Evolutionary conservation across 2,888 invertebrate genomes (phyloP), one percentile per base, ranked within the genome.

Genomic region (Xiphydria camelus): DNA sequence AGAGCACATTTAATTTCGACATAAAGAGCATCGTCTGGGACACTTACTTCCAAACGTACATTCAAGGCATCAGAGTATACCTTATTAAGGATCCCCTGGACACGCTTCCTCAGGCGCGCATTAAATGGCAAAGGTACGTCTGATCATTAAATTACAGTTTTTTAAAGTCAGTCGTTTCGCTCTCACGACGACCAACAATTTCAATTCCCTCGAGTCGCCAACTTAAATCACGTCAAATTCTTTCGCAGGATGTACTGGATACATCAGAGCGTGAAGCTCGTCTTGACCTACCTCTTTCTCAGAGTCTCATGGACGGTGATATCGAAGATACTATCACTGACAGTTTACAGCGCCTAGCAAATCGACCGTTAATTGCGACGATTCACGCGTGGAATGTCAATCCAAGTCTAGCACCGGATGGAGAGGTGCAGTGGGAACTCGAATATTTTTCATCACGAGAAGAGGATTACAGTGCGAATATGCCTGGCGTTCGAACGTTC

Each of bases 81-180:
- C 75, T 94, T 6, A 75, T 93, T 23, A 91, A 92, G 61, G 93
- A 94, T 66, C 87, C 89, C 14, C 69, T 88, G 2, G 85, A 86
- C 0, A 88, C 89, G 0, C 73, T 91, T 41, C 86, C 87, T 0
- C 81, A 84, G 60, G 89, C 80, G 4, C 70, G 72, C 35, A 62
- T 74, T 35, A 77, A 71, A 48, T 76, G 86, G 53, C 81, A 79
- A 51, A 83, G 82, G 70, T 85, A 79, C 57, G 59, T 37, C 52
- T 0, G 39, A 47, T 10, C 67, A 66, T 52, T 57, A 64, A 41
- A 15, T 22, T 10, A 29, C 1, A 5, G 4, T 3, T 14, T n/a
- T n/a, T 4, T 29, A 7, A 29, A 10, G 29, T 14, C 15, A n/a
- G n/a, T n/a, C n/a, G n/a, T n/a, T n/a, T n/a, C n/a, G n/a, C n/a